Percentiles rank a stretch among this genome's conserved stretches.
Conservation (phyloP, 2,113 vertebrate species). For the Laticauda colubrina region DNA sequence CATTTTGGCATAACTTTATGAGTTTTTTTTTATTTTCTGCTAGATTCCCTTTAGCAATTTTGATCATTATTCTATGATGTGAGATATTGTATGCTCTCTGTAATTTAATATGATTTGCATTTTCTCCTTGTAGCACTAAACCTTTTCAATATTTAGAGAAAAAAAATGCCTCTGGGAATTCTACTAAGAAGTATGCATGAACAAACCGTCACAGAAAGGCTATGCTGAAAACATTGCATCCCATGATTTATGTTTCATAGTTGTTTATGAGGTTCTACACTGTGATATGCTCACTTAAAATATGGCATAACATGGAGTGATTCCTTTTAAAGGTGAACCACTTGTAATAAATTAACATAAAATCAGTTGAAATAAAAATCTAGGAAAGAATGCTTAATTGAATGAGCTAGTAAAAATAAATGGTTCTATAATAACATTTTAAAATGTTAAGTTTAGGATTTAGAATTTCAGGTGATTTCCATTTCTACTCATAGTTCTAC, state of each 20-base stretch:
- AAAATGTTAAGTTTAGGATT: background rate
- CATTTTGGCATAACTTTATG: slow-evolving; percentile 10
- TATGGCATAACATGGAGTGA: background rate
- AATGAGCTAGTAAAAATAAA: background rate
- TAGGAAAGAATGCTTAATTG: background rate
- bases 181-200: slow-evolving; percentile 47
- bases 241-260: slow-evolving; percentile 36
- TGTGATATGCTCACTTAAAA: background rate
- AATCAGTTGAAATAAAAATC: background rate
- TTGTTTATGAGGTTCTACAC: background rate
- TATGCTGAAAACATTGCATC: slow-evolving; percentile 28
- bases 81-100: slow-evolving; percentile 39
- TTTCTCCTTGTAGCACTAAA: slow-evolving; percentile 29
- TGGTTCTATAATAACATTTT: background rate
- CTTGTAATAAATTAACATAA: background rate
- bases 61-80: slow-evolving; percentile 21
- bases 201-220: slow-evolving; percentile 37
- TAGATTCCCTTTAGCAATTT: slow-evolving; percentile 32
- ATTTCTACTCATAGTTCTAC: background rate
- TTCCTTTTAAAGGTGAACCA: background rate
- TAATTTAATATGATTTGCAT: slow-evolving; percentile 50
- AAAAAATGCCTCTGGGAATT: slow-evolving; percentile 19
- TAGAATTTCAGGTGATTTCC: background rate
- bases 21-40: slow-evolving; percentile 30
- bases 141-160: slow-evolving; percentile 35